These are phyloP conservation scores for Cryptomyrus ogoouensis DNA, from an alignment of 2,113 vertebrate genomes.

Conservation along the genomic window DNA sequence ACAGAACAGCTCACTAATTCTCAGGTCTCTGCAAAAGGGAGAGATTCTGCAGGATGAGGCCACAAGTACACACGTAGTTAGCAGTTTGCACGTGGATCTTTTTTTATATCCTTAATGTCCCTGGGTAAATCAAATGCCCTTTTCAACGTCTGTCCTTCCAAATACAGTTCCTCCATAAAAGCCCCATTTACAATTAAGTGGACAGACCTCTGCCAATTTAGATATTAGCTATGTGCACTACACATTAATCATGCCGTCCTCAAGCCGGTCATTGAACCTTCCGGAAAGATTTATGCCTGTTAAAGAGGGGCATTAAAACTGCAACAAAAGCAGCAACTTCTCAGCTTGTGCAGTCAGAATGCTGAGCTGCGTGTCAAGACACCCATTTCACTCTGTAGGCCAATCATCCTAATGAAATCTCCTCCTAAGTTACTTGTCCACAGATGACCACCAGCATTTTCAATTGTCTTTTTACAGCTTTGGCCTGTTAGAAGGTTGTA, in stretches of 20 bases:
- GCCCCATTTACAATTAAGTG: conserved; percentile 15
- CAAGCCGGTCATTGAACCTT: not conserved
- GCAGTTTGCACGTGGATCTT: not conserved
- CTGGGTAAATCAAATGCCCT: conserved; percentile 10
- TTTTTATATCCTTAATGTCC: conserved; percentile 6
- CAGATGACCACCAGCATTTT: not conserved
- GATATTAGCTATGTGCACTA: conserved; percentile 10
- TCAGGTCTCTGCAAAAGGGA: not conserved
- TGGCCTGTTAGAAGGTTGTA: not conserved
- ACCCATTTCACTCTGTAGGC: not conserved
- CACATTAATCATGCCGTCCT: conserved; percentile 3
- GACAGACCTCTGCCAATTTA: conserved; percentile 13
- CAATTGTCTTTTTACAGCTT: not conserved
- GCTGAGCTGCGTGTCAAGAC: not conserved
- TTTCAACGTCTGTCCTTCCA: conserved; percentile 18
- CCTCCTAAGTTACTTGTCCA: not conserved
- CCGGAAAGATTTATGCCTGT: not conserved
- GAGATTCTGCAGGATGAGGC: not conserved
- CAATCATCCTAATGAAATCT: conserved; percentile 12
- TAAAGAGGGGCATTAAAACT: conserved; percentile 18
- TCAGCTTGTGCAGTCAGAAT: not conserved
- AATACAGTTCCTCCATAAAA: conserved; percentile 12
- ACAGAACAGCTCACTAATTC: not conserved
- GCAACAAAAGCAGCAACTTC: conserved; percentile 10
- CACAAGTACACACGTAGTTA: not conserved